Evolutionary conservation across 2,113 vertebrate genomes (phyloP).

Genomic region (Toxotes chatareus): DNA sequence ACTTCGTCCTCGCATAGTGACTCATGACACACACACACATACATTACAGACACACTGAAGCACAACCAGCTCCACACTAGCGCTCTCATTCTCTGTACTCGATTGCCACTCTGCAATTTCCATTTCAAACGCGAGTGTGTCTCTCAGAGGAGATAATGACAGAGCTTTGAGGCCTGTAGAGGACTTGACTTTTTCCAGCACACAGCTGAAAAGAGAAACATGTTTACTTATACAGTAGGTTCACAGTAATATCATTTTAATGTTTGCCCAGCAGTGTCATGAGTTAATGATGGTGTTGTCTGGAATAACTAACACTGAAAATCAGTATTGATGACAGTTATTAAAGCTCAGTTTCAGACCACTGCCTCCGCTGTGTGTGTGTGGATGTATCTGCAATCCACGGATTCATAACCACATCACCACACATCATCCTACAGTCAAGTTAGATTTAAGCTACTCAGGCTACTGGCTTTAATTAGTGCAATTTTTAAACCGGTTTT

Average conservation of each 20-base stretch:
- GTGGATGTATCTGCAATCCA: slow-evolving; percentile 23
- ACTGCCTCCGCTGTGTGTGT: slow-evolving; percentile 12
- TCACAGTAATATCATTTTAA: not conserved
- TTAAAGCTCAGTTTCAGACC: slow-evolving; percentile 56
- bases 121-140: slow-evolving; percentile 28
- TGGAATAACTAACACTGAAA: slow-evolving; percentile 44
- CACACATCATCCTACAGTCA: slow-evolving; percentile 9
- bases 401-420: slow-evolving; percentile 16
- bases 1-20: slow-evolving; percentile 18
- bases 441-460: too few species aligned
- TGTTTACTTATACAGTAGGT: slow-evolving; percentile 4
- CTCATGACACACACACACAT: not conserved
- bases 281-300: slow-evolving; percentile 42
- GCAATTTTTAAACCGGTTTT: not conserved
- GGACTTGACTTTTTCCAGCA: slow-evolving; percentile 15
- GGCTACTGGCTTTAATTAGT: slow-evolving; percentile 13
- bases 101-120: slow-evolving; percentile 26
- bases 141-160: slow-evolving; percentile 36
- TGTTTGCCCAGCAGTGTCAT: slow-evolving; percentile 35
- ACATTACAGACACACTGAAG: not conserved
- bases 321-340: slow-evolving; percentile 61
- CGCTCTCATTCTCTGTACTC: not conserved
- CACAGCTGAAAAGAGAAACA: slow-evolving; percentile 10
- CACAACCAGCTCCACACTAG: not conserved
- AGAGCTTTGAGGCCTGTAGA: slow-evolving; percentile 21